A percentile compares a stretch with the other conserved stretches of the same genome.
These are phyloP conservation scores for Odobenus rosmarus DNA, from an alignment of 2,113 vertebrate genomes.

Conservation along the genomic window DNA sequence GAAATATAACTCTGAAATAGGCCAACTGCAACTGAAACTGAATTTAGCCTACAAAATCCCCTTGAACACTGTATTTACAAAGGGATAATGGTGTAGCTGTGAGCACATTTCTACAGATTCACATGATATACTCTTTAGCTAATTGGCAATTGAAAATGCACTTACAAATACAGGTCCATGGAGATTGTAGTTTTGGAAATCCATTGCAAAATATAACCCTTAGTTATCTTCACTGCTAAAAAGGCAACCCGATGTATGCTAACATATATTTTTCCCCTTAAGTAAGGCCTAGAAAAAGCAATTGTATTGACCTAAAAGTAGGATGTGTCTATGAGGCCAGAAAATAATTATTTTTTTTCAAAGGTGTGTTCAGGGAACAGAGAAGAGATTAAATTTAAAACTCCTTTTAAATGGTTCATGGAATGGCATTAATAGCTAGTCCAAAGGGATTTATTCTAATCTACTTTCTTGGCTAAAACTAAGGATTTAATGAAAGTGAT, in stretches of 20 bases:
- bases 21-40: constrained; percentile 31
- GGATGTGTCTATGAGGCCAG: constrained; percentile 36
- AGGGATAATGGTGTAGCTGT: background rate
- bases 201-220: constrained; percentile 60
- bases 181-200: constrained; percentile 54
- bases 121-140: constrained; percentile 58
- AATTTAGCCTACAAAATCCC: background rate
- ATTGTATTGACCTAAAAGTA: constrained; percentile 68
- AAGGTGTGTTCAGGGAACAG: constrained; percentile 54
- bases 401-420: constrained; percentile 73
- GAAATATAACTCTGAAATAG: constrained; percentile 41
- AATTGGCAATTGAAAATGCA: constrained; percentile 61
- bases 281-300: constrained; percentile 33
- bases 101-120: constrained; percentile 45
- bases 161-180: constrained; percentile 57
- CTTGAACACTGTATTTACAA: constrained; percentile 25
- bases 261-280: constrained; percentile 34
- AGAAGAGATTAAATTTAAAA: constrained; percentile 75
- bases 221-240: constrained; percentile 65
- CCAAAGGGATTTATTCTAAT: constrained; percentile 74
- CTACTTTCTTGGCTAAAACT: constrained; percentile 65
- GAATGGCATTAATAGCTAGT: constrained; percentile 69
- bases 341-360: constrained; percentile 61
- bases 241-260: constrained; percentile 16
- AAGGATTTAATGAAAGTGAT: constrained; percentile 67